Base-by-base conservation (phyloP, 2,888 invertebrate genomes). In the Hofmannophila pseudospretella region DNA sequence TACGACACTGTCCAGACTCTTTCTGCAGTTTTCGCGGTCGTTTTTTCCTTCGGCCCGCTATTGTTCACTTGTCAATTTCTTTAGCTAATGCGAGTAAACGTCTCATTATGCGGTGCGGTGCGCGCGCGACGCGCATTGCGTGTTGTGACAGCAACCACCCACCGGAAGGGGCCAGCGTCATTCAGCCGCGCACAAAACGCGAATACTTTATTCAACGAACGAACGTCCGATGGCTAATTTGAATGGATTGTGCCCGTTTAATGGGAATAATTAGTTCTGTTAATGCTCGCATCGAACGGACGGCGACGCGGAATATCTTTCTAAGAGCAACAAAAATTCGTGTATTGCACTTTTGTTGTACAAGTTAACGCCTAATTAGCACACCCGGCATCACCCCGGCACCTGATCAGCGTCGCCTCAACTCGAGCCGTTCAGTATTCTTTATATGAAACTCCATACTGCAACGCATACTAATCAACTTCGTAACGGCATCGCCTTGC, bases 61-160 rank as follows among this genome's bases (percentile, higher is more conserved):
- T 86, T 86, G 86, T 86, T 84, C 86, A 86, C 84, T 84, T 85
- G 84, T 86, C 86, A 85, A 85, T 85, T 86, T 81, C 84, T 86
- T 86, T 82, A 79, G 86, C 86, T 86, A 86, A 86, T 86, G 82
- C 80, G 86, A 86, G 84, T 79, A 85, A 85, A 81, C 86, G 84
- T 85, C 85, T 85, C 84, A 86, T 86, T 86, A 86, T 84, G 84
- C 84, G 84, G 73, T 74, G 80, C 81, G 70, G 75, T 77, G 82
- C 77, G 81, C 73, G 65, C 74, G 74, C 80, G 80, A 78, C 81
- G 82, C 81, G 81, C 78, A 75, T 75, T 80, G 79, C 85, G 75
- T 86, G 85, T 85, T 86, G 84, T 86, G 86, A 85, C 86, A 85
- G 81, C 81, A 82, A 70, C 85, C 85, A 86, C 86, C 85, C 84